Evolutionary conservation across 2,797 vertebrate genomes (phyloP), one percentile per base, ranked within the genome.

Genomic region (Amblyraja radiata): DNA sequence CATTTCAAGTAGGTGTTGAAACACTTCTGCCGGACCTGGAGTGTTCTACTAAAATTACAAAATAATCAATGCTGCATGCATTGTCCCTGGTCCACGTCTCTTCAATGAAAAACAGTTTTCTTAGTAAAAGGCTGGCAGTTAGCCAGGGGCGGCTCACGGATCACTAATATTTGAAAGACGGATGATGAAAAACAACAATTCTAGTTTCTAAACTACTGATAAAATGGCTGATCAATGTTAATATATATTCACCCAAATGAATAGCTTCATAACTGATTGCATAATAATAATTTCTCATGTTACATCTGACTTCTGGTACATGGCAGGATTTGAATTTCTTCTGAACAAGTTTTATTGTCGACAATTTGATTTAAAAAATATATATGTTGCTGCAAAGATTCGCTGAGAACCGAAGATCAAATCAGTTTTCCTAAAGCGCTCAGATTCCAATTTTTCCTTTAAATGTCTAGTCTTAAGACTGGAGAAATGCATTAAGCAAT

Each of bases 11-110:
- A 71, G 88, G 21, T 74, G 63, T 91, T 91, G 88, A 39, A 91
- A 91, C 88, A 74, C 21, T 91, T 91, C 21, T 54, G 18, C 10
- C 46, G 46, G 46, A 74, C 73, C 14, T 9, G 54, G 23, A 74
- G 16, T 74, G 28, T n/a, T 92, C 36, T 74, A 39, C 84, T 68
- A 68, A 68, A 88, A 88, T n/a, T 88, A n/a, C 36, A 92, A 14
- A 74, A 13, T 92, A 76, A 76, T 54, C 68, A 54, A 76, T 92
- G 71, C 90, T 91, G 90, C 23, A 46, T 71, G 84, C 68, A n/a
- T 7, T 36, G 84, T 36, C 84, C 63, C 65, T 36, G 16, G 14
- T 16, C 28, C 65, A 1, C 9, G 10, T 54, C 90, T 74, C 68
- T 36, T 36, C 71, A 23, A 91, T 21, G 68, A 54, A 73, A 74